Conservation (phyloP, 2,888 invertebrate species). For the Philaethria dido region DNA sequence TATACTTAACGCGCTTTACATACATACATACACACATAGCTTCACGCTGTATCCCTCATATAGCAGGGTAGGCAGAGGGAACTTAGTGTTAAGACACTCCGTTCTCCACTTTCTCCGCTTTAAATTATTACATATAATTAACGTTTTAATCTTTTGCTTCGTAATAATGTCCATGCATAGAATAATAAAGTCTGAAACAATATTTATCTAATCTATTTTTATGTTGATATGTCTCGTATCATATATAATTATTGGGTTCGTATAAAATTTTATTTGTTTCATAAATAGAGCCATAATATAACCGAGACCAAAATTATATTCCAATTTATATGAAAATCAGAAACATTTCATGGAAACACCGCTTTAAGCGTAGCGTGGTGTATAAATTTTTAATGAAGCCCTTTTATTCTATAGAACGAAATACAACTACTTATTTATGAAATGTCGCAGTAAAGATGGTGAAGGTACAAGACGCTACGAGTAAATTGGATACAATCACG, state of each 20-base stretch:
- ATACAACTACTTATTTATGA: constrained; percentile 57
- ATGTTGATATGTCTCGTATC: not conserved
- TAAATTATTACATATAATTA: no score
- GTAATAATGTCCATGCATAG: not conserved
- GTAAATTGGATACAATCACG: constrained; percentile 77
- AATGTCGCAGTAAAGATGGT: constrained; percentile 71
- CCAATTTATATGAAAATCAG: constrained; percentile 24
- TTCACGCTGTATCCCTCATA: no score
- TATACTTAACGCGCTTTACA: not conserved
- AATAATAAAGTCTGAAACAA: not conserved
- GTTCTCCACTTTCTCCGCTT: no score
- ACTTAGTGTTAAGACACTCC: no score
- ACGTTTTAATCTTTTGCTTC: no score
- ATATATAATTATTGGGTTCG: not conserved
- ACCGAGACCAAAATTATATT: constrained; percentile 9
- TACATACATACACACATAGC: no score
- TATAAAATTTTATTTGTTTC: constrained; percentile 21
- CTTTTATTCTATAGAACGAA: constrained; percentile 40
- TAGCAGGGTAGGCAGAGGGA: no score
- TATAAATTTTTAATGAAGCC: constrained; percentile 45
- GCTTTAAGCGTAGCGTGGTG: constrained; percentile 30
- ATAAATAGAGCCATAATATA: constrained; percentile 7
- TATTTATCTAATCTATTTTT: not conserved
- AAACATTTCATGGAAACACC: constrained; percentile 22
- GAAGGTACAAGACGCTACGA: constrained; percentile 67